A percentile compares a stretch with the other conserved stretches of the same genome.
These are phyloP conservation scores for Leucopsar rothschildi DNA, from an alignment of 2,113 vertebrate genomes.

Conservation along the genomic window DNA sequence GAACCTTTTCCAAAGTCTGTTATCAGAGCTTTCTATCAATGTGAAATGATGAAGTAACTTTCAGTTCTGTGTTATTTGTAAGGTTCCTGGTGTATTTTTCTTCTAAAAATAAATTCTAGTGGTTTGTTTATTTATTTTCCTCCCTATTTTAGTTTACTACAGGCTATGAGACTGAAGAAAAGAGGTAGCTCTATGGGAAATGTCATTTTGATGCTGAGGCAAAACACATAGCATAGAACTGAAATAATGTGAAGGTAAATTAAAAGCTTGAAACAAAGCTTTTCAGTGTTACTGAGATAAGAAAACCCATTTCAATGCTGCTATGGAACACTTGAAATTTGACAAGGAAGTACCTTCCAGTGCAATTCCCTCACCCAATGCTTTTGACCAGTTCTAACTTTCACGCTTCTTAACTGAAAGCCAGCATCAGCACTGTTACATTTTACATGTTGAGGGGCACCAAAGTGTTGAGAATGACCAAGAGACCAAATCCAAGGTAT, in stretches of 20 bases:
- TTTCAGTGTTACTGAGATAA: not conserved
- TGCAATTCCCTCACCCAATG: not conserved
- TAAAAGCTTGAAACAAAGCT: not conserved
- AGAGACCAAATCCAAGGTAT: not conserved
- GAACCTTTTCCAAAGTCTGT: not conserved
- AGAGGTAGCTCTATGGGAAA: not conserved
- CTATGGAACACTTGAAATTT: not conserved
- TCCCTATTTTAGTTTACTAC: not conserved
- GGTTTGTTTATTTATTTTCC: not conserved
- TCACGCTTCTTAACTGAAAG: not conserved
- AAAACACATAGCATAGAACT: not conserved
- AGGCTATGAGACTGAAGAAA: not conserved
- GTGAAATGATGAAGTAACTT: not conserved
- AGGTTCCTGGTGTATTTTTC: not conserved
- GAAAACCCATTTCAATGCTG: not conserved
- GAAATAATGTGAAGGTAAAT: not conserved
- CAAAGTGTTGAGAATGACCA: not conserved
- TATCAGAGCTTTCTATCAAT: not conserved
- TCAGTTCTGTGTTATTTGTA: not conserved
- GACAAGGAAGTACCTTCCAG: not conserved
- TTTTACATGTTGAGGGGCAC: not conserved
- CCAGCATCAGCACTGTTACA: rapidly evolving
- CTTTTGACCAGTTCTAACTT: not conserved
- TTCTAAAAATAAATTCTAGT: not conserved
- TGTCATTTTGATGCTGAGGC: not conserved